Base-by-base conservation (phyloP, 2,888 invertebrate genomes). In the Acleris literana region DNA sequence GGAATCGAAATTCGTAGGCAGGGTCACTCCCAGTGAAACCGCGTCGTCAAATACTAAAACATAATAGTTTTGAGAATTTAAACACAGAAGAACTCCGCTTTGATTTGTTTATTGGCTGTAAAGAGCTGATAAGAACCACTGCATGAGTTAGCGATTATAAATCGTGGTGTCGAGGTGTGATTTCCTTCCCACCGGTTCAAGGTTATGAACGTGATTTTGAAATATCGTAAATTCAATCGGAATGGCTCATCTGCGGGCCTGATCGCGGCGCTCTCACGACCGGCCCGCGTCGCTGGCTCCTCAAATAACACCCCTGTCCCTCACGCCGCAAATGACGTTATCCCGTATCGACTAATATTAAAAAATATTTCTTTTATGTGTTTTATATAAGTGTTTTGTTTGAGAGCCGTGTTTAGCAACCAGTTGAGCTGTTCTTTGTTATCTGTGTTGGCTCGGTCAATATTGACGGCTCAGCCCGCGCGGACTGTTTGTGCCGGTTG, bases 211-310 rank as follows among this genome's bases (percentile, higher is more conserved):
- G 87, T 90, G 88, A 88, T 88, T 86, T 85, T 78, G 81, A 87
- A 89, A 87, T 88, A 88, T 88, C 85, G 85, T 89, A 88, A 89
- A 90, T 88, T 80, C 85, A 85, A 89, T 88, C 85, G 81, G 79
- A 82, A 85, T 81, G 76, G 81, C 80, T 82, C 85, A 86, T 86
- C 86, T 81, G 76, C 71, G 68, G 70, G 67, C 73, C 76, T 78
- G 82, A 87, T 87, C 82, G 78, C 75, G 73, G 79, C 82, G 85
- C 88, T 91, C 90, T 88, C 91, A 91, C 91, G 90, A 85, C 76
- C 72, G 71, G 70, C 73, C 69, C 51, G 48, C 63, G 55, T 63
- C 46, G 64, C 63, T 64, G 69, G 71, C 72, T 69, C 69, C 62
- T 62, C 74, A 52, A 73, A 68, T 72, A 62, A 64, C 64, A 57